These are phyloP conservation scores for Eurytemora carolleeae DNA, from an alignment of 1,140 invertebrate species.

Conservation along the genomic window DNA sequence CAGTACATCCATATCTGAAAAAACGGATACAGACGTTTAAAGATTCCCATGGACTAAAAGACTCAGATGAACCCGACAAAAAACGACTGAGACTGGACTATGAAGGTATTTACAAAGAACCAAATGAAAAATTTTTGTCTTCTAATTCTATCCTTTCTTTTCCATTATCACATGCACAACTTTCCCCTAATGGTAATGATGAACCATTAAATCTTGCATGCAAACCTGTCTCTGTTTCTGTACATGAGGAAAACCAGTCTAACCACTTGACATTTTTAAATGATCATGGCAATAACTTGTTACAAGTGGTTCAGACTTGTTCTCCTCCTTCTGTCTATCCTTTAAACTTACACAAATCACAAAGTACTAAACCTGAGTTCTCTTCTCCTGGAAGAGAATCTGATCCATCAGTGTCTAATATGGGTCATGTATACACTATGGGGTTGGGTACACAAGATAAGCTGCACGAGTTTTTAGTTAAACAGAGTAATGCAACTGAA, in stretches of 20 bases:
- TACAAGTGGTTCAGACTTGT: neutral
- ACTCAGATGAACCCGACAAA: neutral
- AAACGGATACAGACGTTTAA: neutral
- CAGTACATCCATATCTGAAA: slow-evolving; percentile 8
- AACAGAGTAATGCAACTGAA: neutral
- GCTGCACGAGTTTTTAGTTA: neutral
- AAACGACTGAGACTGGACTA: neutral
- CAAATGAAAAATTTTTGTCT: neutral
- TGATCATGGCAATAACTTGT: neutral
- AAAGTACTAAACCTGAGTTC: no score
- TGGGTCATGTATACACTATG: no score
- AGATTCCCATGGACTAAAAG: neutral
- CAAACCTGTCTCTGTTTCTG: neutral
- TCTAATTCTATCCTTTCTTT: neutral
- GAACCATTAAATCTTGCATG: neutral
- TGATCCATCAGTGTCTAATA: no score
- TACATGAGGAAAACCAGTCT: neutral
- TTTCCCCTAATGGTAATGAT: neutral
- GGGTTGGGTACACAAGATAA: no score
- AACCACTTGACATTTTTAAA: neutral
- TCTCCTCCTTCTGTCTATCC: no score
- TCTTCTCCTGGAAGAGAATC: no score
- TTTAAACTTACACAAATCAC: no score
- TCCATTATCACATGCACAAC: neutral
- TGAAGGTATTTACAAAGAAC: neutral